Conservation (phyloP, 1,140 invertebrate genomes). For the Laodelphax striatellus region DNA sequence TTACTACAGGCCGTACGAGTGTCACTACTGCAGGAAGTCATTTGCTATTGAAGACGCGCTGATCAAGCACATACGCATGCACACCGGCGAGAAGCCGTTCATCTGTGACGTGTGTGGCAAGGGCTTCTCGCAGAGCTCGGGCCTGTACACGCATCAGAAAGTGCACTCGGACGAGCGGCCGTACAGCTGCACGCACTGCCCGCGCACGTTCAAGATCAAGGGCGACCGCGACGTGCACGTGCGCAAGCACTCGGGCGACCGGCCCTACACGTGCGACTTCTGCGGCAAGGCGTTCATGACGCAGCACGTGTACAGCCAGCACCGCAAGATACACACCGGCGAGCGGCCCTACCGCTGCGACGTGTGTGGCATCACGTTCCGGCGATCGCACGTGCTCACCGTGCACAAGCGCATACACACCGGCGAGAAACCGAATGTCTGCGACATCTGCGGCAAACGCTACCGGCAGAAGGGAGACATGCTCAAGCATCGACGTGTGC, state of each 20-base stretch:
- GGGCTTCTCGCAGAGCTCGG: conserved; percentile 20
- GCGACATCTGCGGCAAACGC: conserved; percentile 50
- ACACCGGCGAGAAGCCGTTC: conserved; percentile 58
- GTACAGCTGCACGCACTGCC: conserved; percentile 33
- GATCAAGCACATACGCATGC: conserved; percentile 39
- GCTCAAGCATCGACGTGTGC: conserved; percentile 11
- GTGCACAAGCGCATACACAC: conserved; percentile 38
- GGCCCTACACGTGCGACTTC: conserved; percentile 23
- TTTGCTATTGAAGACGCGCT: conserved; percentile 26
- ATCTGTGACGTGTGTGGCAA: conserved; percentile 22
- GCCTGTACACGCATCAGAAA: conserved; percentile 21
- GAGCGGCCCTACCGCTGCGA: conserved; percentile 24
- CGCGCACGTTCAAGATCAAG: conserved; percentile 22
- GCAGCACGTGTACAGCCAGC: conserved; percentile 25
- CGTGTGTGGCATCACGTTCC: conserved; percentile 23
- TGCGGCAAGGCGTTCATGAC: conserved; percentile 28
- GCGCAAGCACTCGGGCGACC: conserved; percentile 23
- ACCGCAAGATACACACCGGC: conserved; percentile 27
- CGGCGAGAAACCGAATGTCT: conserved; percentile 55
- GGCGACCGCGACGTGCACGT: conserved; percentile 21
- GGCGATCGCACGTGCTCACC: conserved; percentile 23
- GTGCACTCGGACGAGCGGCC: conserved; percentile 41
- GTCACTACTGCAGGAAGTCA: conserved; percentile 20
- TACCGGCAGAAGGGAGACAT: conserved; percentile 21
- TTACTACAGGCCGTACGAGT: conserved; percentile 19